Conservation (phyloP, 2,888 invertebrate species). For the Amitus sp. region DNA sequence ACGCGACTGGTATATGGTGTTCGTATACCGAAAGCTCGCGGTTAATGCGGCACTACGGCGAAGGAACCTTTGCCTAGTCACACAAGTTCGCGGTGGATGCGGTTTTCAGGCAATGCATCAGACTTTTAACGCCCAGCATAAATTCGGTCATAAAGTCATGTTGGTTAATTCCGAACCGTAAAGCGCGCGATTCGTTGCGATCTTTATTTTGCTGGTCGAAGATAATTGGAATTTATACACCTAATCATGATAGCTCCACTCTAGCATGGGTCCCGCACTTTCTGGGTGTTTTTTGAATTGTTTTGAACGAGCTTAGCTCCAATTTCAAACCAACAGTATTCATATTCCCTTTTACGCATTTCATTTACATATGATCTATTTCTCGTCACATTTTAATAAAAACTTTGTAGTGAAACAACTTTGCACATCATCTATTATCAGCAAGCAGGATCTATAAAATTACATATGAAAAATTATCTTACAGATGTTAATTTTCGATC, state of each 20-base stretch:
- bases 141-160: constrained; percentile 43
- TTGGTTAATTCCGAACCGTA: constrained; percentile 43
- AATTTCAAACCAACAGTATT: too few relatives aligned
- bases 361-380: too few relatives aligned
- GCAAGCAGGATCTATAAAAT: too few relatives aligned
- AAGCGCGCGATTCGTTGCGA: constrained; percentile 21
- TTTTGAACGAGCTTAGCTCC: background rate
- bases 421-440: too few relatives aligned
- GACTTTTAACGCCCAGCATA: constrained; percentile 46
- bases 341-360: too few relatives aligned
- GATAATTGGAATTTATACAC: constrained; percentile 17
- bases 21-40: constrained; percentile 40
- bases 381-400: too few relatives aligned
- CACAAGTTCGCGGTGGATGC: constrained; percentile 35
- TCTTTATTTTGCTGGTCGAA: constrained; percentile 20
- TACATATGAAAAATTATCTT: too few relatives aligned
- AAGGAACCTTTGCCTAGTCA: constrained; percentile 38
- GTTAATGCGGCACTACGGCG: constrained; percentile 44
- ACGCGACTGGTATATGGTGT: constrained; percentile 20
- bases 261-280: background rate
- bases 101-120: constrained; percentile 38
- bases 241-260: too few relatives aligned
- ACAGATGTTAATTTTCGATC: too few relatives aligned
- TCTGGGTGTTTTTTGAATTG: constrained; percentile 6
- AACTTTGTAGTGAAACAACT: too few relatives aligned